Base-by-base conservation (phyloP, 2,888 invertebrate species). In the Phasia obesa region DNA sequence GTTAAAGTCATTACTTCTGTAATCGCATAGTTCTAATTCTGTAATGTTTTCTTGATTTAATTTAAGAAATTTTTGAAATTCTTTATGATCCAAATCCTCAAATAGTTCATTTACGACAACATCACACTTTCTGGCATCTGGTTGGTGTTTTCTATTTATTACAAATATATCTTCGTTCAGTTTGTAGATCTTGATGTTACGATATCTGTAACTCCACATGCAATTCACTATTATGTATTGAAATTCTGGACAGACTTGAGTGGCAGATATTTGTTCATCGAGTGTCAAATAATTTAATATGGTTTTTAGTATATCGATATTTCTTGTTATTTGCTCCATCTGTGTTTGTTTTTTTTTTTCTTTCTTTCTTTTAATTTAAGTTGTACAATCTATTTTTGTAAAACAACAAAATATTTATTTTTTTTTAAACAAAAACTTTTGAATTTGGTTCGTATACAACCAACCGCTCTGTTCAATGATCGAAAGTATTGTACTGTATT, bases 201-300 rank as follows among this genome's bases (percentile, higher is more conserved):
- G 38, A 78, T 64, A 78, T 70, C 42, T 70, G 13, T 21, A 62
- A n/a, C 17, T 49, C 77, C 77, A 78, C 23, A 78, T 38, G 7
- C 2, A 78, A 4, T 62, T 55, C 2, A 70, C 70, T n/a, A 78
- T 64, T 3, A 49, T 21, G 4, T 47, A 70, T 64, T 70, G 23
- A 49, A 77, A 78, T 15, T 70, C 55, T 23, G 25, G 5, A 31
- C 38, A 64, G 17, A 57, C 62, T 21, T 55, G 47, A 0, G 35
- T 21, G 35, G 44, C 23, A n/a, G 42, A 27, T 25, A 78, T 44
- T 78, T 78, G 77, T 49, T 70, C 55, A 6, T 70, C 25, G 4
- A 67, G 19, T 17, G 64, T 13, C 0, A 78, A 47, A 38, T 55
- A 78, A 35, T 62, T 9, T 38, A 78, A 69, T 55, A 78, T 78